Conservation (phyloP, 2,113 vertebrate species). For the Lepidothrix coronata region DNA sequence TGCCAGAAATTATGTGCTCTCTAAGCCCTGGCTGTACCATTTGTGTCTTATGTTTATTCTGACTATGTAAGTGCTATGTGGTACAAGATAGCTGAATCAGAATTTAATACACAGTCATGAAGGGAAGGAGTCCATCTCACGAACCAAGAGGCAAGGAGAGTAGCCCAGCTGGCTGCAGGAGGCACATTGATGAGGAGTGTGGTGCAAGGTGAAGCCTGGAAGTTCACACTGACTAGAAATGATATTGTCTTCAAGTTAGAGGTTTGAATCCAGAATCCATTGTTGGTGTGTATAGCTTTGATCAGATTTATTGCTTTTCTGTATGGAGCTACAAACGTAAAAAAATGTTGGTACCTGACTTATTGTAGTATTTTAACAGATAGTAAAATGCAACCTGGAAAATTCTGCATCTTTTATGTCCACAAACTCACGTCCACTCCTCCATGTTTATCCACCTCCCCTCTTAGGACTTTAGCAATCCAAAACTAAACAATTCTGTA, state of each 20-base stretch:
- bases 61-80: not conserved
- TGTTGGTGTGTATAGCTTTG: not conserved
- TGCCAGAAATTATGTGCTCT: not conserved
- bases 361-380: not conserved
- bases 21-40: not conserved
- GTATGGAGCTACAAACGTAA: not conserved
- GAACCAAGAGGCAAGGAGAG: not conserved
- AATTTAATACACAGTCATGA: not conserved
- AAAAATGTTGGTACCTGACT: not conserved
- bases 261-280: not conserved
- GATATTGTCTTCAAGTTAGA: not conserved
- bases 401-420: not conserved
- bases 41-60: not conserved
- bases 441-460: not conserved
- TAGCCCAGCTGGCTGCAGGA: rapidly evolving
- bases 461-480: not conserved
- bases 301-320: not conserved
- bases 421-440: not conserved
- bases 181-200: rapidly evolving
- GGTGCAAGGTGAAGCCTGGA: not conserved
- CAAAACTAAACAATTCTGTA: constrained; percentile 29
- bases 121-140: not conserved
- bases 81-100: rapidly evolving
- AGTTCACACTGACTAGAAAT: not conserved
- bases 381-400: not conserved